Base-by-base conservation (phyloP, 2,113 vertebrate species). In the Ascaphus truei region DNA sequence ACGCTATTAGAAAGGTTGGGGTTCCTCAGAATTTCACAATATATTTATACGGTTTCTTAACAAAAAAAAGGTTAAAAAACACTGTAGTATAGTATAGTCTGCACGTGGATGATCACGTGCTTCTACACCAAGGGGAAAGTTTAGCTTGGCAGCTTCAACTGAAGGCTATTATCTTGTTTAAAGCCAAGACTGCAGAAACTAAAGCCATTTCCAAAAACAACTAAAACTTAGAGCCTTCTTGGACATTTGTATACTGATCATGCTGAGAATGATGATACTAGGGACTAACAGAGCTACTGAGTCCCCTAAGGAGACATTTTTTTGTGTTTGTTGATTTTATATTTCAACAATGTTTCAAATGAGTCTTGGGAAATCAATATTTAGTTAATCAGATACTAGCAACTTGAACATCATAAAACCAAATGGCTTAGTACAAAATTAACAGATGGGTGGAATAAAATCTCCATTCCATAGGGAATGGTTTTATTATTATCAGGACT, bases 51-150 rank as follows among this genome's bases (percentile, higher is more conserved):
- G n/a, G n/a, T n/a, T n/a, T n/a, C n/a, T n/a, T n/a, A n/a, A n/a
- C n/a, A n/a, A n/a, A n/a, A n/a, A n/a, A n/a, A n/a, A n/a, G n/a
- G n/a, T n/a, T n/a, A n/a, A n/a, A n/a, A n/a, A n/a, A n/a, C n/a
- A n/a, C n/a, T n/a, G n/a, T n/a, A n/a, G n/a, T n/a, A 74, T 78
- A 80, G 76, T 71, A 80, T 72, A 75, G 79, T 77, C 85, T 84
- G 85, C 86, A 89, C 86, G 79, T 85, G 89, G 84, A 80, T 85
- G 82, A 89, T 88, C 86, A 87, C 57, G 85, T 89, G 86, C 84
- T 81, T 88, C 89, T 84, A 87, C 85, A 88, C 84, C 81, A 84
- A 87, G 79, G 71, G 79, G 81, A 75, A 88, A 89, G 86, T 92
- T 90, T 89, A 78, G 71, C 61, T 92, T 92, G 90, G 89, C 90